A percentile compares a stretch with the other conserved stretches of the same genome.
Evolutionary conservation across 2,797 vertebrate species (phyloP).

Genomic region (Eospalax fontanierii): DNA sequence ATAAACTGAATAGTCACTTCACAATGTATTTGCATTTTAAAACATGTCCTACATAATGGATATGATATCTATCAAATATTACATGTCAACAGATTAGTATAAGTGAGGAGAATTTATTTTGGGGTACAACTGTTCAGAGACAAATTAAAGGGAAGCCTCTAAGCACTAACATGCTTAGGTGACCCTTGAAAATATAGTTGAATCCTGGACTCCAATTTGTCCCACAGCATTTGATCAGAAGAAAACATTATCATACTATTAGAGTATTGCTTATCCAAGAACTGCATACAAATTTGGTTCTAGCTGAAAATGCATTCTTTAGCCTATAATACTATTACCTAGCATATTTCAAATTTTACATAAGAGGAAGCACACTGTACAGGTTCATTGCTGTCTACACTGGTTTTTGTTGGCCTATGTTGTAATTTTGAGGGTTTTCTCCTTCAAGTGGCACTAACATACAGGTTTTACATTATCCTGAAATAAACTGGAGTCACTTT

Average conservation of each 20-base stretch:
- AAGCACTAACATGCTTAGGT: not conserved
- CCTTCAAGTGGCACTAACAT: not conserved
- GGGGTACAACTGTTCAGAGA: not conserved
- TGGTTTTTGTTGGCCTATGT: not conserved
- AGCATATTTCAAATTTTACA: not conserved
- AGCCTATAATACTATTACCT: not conserved
- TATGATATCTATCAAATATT: not conserved
- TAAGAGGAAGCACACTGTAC: rapidly evolving
- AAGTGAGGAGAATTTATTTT: not conserved
- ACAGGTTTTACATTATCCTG: too few relatives aligned
- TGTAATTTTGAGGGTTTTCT: not conserved
- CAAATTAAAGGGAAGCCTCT: not conserved
- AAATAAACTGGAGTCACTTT: too few relatives aligned
- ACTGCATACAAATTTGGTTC: not conserved
- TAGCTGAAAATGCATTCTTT: not conserved
- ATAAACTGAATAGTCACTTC: not conserved
- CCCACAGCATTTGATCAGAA: not conserved
- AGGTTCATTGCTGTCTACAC: not conserved
- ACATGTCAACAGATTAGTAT: not conserved
- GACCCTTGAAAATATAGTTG: not conserved
- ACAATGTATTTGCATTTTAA: not conserved
- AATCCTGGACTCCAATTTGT: not conserved
- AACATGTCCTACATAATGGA: not conserved
- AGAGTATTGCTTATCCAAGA: not conserved
- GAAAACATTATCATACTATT: not conserved